Conservation (phyloP, 2,113 vertebrate species). For the Bettongia penicillata region DNA sequence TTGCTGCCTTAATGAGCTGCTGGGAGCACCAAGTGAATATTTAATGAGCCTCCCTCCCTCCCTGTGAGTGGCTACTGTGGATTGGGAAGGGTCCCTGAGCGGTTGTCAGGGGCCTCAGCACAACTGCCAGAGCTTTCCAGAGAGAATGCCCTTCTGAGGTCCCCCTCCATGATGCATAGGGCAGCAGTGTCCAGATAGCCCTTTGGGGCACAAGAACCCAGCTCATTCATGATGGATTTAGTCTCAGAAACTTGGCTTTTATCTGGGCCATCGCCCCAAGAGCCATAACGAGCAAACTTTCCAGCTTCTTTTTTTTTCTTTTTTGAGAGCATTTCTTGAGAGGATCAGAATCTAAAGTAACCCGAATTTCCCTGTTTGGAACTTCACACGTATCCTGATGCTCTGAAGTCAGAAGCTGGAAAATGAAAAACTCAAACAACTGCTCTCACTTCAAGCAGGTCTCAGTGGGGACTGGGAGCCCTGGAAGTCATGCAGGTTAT, state of each 20-base stretch:
- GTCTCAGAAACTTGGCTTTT: neutral
- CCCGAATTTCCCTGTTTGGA: constrained; percentile 56
- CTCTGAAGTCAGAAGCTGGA: neutral
- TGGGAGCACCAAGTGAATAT: constrained; percentile 89
- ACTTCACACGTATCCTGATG: neutral
- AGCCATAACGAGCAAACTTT: constrained; percentile 26
- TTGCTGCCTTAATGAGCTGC: constrained; percentile 89
- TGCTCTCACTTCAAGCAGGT: constrained; percentile 38
- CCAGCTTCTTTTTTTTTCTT: neutral
- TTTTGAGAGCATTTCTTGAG: neutral
- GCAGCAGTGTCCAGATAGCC: constrained; percentile 73
- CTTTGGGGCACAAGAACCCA: neutral
- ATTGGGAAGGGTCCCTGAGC: constrained; percentile 85
- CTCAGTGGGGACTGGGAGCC: constrained; percentile 3
- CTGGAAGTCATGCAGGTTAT: neutral
- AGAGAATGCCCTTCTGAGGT: constrained; percentile 58
- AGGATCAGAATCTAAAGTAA: constrained; percentile 17
- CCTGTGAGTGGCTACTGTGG: constrained; percentile 86
- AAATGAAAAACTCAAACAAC: neutral
- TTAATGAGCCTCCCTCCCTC: constrained; percentile 87
- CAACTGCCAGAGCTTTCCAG: constrained; percentile 73
- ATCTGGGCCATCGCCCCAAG: constrained; percentile 12
- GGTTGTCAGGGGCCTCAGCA: constrained; percentile 79
- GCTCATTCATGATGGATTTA: neutral
- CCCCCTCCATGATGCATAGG: constrained; percentile 63